Evolutionary conservation across 2,797 vertebrate genomes (phyloP).

Genomic region (Ataeniobius toweri): DNA sequence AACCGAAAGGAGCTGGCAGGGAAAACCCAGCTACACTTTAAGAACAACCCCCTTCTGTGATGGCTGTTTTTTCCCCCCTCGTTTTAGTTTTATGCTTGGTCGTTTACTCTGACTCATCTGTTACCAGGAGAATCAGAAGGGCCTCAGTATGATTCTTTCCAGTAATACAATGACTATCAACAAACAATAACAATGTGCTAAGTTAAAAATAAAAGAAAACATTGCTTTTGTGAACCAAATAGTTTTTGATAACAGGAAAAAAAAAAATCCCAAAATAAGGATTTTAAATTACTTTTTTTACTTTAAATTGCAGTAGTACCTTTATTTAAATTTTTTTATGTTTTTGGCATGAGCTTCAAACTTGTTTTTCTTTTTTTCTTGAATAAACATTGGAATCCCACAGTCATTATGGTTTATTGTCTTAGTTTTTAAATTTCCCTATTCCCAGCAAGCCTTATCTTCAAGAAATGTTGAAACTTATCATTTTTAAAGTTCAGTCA

Average conservation of each 20-base stretch:
- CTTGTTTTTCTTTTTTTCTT: neutral
- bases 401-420: neutral
- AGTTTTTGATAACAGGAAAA: neutral
- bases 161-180: neutral
- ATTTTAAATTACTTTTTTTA: neutral
- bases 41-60: neutral
- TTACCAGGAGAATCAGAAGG: slow-evolving; percentile 37
- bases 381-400: neutral
- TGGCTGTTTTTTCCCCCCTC: neutral
- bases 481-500: neutral
- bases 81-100: slow-evolving; percentile 64
- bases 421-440: neutral
- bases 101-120: slow-evolving; percentile 39
- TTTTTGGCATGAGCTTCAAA: neutral
- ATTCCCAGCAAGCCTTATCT: neutral
- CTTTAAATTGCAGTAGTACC: neutral
- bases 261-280: neutral
- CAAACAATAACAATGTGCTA: neutral
- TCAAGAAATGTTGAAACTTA: neutral
- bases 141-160: neutral
- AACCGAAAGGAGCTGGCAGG: slow-evolving; percentile 44
- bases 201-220: neutral
- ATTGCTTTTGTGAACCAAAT: neutral
- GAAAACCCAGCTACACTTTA: neutral
- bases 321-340: too few relatives aligned